phyloP scores from a whole-genome alignment of 2,797 vertebrate genomes.

The Pyrrhura leucotis region DNA sequence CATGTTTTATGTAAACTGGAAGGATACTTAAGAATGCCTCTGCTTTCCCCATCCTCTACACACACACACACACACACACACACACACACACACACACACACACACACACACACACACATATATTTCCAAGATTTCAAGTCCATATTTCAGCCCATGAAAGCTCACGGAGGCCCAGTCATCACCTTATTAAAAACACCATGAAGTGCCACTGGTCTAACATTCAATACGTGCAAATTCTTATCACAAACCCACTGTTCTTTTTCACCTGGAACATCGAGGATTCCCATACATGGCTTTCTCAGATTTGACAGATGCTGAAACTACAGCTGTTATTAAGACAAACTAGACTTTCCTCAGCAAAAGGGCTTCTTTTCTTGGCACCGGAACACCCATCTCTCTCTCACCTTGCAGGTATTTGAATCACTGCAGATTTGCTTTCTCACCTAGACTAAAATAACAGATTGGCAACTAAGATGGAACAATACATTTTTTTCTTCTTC shows the following conservation, averaged over 20 bases:
- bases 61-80: too few relatives aligned
- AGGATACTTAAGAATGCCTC: background rate
- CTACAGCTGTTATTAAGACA: background rate
- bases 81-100: too few relatives aligned
- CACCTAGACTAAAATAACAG: constrained; percentile 1
- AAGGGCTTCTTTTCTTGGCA: background rate
- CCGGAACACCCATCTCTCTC: background rate
- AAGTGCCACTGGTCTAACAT: background rate
- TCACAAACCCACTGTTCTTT: background rate
- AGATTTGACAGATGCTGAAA: background rate
- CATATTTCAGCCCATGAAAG: background rate
- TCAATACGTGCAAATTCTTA: background rate
- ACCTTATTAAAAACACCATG: background rate
- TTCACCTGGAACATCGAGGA: background rate
- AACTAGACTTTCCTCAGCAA: background rate
- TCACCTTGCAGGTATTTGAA: background rate
- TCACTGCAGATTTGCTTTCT: background rate
- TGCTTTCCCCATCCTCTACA: background rate
- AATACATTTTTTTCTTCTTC: background rate
- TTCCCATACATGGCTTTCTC: background rate
- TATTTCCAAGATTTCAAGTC: background rate
- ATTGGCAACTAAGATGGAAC: constrained; percentile 22
- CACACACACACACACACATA: background rate
- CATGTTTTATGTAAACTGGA: constrained; percentile 1
- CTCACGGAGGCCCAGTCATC: background rate